Conservation (phyloP, 1,140 invertebrate species). For the Mya arenaria region DNA sequence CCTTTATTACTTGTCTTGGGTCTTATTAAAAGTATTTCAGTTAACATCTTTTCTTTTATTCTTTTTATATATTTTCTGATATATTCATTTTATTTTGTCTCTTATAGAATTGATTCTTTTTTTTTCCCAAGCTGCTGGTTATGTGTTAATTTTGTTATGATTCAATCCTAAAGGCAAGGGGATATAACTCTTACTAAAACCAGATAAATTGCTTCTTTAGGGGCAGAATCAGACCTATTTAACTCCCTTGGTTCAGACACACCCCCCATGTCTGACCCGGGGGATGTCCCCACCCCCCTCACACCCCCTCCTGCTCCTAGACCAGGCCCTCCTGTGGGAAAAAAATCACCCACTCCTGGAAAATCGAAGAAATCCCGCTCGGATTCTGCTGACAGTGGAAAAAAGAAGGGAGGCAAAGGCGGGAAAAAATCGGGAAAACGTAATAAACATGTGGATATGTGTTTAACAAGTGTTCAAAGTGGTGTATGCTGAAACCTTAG, state of each 20-base stretch:
- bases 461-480: too few species aligned
- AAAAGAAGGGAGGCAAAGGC: conserved; percentile 41
- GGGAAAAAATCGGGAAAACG: conserved; percentile 45
- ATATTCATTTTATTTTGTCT: too few species aligned
- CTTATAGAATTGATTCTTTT: too few species aligned
- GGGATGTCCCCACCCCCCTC: conserved; percentile 14
- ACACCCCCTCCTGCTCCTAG: conserved; percentile 40
- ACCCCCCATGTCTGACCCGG: neutral
- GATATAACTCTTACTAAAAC: too few species aligned
- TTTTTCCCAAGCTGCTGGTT: too few species aligned
- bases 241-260: neutral
- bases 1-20: too few species aligned
- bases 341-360: neutral
- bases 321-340: conserved; percentile 14
- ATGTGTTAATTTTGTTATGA: too few species aligned
- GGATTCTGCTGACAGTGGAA: conserved; percentile 35
- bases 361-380: conserved; percentile 26
- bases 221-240: conserved; percentile 49
- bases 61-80: too few species aligned
- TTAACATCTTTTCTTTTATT: too few species aligned
- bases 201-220: neutral
- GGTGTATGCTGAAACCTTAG: too few species aligned
- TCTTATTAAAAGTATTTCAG: too few species aligned
- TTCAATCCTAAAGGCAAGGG: too few species aligned
- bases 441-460: conserved; percentile 28